Evolutionary conservation across 2,888 invertebrate species (phyloP).

Genomic region (Ophioninae sp.): DNA sequence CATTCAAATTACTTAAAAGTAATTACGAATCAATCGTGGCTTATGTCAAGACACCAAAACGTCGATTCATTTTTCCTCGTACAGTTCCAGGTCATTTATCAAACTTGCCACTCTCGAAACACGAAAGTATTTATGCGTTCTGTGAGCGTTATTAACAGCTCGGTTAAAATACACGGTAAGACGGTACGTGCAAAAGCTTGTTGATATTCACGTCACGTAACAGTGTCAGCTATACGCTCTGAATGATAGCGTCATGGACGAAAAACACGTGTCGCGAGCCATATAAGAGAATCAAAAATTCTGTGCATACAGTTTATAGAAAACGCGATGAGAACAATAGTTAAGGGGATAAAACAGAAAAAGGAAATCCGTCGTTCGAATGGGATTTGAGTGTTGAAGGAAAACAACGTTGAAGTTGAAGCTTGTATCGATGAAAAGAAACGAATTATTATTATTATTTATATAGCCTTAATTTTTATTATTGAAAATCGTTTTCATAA

Average conservation of each 20-base stretch:
- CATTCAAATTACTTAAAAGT: too few species aligned
- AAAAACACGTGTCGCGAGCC: conserved; percentile 15
- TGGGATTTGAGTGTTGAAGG: background rate
- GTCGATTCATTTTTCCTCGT: background rate
- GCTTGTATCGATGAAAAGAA: too few species aligned
- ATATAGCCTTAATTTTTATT: too few species aligned
- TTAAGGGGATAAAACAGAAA: background rate
- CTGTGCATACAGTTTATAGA: conserved; percentile 8
- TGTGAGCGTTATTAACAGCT: background rate
- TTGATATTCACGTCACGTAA: conserved; percentile 65
- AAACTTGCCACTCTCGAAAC: background rate
- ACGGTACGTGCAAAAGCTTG: conserved; percentile 6
- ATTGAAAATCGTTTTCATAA: too few species aligned
- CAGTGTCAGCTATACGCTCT: conserved; percentile 59
- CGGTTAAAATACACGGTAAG: background rate
- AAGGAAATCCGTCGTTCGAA: background rate
- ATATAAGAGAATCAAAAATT: conserved; percentile 11
- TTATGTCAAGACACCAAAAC: background rate
- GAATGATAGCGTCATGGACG: conserved; percentile 50
- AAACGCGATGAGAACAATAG: background rate
- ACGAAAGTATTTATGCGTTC: background rate
- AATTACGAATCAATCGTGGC: background rate
- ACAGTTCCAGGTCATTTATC: background rate
- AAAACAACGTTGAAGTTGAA: background rate
- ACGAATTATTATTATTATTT: too few species aligned